These are phyloP conservation scores for Psammodynastes pulverulentus DNA, from an alignment of 2,113 vertebrate genomes.

Conservation along the genomic window DNA sequence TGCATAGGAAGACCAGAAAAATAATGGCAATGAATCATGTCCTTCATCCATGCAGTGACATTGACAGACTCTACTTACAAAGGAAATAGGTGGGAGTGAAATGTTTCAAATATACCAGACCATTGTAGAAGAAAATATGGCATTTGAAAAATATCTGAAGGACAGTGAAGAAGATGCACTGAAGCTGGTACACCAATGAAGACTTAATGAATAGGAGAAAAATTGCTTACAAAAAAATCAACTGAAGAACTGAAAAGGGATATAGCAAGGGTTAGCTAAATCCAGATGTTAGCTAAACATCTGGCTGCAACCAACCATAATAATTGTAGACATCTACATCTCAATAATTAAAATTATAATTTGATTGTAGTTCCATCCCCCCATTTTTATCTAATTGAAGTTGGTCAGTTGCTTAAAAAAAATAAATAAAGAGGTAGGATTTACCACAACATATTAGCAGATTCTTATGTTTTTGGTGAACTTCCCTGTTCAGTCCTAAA, in stretches of 20 bases:
- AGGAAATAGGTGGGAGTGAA: neutral
- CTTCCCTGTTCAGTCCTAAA: neutral
- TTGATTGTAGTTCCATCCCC: neutral
- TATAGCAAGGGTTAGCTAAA: neutral
- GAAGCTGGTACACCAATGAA: neutral
- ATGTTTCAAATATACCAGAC: neutral
- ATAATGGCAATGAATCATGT: neutral
- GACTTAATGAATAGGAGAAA: neutral
- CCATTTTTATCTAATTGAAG: neutral
- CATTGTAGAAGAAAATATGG: neutral
- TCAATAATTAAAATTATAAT: conserved; percentile 37
- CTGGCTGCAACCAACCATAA: neutral
- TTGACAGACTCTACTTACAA: neutral
- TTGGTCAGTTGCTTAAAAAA: neutral
- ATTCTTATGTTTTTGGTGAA: neutral
- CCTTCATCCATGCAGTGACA: neutral
- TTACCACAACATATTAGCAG: neutral
- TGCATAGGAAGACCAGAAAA: neutral
- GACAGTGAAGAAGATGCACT: neutral
- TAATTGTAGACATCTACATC: neutral
- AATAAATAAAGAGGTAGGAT: neutral
- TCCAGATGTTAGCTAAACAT: neutral
- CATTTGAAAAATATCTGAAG: neutral
- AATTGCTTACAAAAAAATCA: neutral
- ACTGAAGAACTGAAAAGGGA: neutral